Percentiles rank a stretch among this genome's conserved stretches.
These are phyloP conservation scores for Paguma larvata DNA, from an alignment of 2,797 vertebrate species.

Conservation along the genomic window DNA sequence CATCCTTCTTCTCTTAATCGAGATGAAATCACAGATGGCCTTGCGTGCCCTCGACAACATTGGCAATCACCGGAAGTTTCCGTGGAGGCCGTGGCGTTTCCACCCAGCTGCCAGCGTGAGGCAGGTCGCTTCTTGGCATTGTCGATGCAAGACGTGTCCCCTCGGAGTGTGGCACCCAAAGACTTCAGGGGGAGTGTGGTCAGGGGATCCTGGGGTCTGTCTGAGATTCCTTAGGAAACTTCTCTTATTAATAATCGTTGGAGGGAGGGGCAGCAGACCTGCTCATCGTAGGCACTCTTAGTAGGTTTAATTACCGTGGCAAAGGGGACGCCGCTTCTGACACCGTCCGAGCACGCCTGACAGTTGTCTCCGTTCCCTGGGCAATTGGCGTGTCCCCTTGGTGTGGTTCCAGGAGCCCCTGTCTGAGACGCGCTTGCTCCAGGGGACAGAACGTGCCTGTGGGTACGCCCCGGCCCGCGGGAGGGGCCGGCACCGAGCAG, in stretches of 20 bases:
- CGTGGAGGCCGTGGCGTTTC: neutral
- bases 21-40: neutral
- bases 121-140: neutral
- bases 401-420: neutral
- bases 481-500: fast-evolving
- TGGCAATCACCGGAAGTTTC: neutral
- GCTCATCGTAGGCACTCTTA: slow-evolving; percentile 18
- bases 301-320: slow-evolving; percentile 32
- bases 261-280: neutral
- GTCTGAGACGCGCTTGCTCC: fast-evolving
- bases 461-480: fast-evolving
- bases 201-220: neutral
- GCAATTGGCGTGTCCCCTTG: neutral
- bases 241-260: neutral
- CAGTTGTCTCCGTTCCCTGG: neutral
- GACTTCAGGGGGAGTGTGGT: neutral
- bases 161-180: neutral
- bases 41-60: neutral
- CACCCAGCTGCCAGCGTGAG: neutral
- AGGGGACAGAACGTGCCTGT: fast-evolving
- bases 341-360: neutral
- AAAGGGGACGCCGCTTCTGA: neutral
- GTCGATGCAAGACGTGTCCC: fast-evolving
- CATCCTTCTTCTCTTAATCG: too few relatives aligned
- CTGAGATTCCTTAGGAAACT: neutral